Evolutionary conservation across 92 coral and sea anemone genomes (phyloP).

Genomic region (Porites evermanni): DNA sequence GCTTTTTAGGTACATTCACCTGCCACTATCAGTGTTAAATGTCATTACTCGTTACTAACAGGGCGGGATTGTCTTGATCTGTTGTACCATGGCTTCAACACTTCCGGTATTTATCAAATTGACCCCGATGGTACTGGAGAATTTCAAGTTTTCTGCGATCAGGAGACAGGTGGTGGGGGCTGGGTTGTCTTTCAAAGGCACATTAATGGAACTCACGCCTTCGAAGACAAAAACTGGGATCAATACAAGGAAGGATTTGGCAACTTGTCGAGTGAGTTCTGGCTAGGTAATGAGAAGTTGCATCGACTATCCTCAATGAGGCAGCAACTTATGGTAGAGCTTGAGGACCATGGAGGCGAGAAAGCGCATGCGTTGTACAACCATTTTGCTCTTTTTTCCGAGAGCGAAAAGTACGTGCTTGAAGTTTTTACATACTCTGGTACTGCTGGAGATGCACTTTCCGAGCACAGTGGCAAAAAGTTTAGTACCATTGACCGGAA

Average conservation of each 20-base stretch:
- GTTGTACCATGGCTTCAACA: constrained; percentile 21
- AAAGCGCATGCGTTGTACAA: constrained; percentile 26
- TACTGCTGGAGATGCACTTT: constrained; percentile 17
- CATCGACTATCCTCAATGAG: constrained; percentile 29
- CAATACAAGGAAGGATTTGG: constrained; percentile 60
- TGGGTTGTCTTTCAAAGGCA: constrained; percentile 55
- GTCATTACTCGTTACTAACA: not conserved
- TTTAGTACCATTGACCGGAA: constrained; percentile 23
- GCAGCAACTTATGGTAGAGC: constrained; percentile 36
- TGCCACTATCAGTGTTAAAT: too few relatives aligned
- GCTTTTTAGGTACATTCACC: too few relatives aligned
- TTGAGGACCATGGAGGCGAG: constrained; percentile 27
- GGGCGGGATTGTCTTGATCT: constrained; percentile 48
- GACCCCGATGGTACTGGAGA: constrained; percentile 29
- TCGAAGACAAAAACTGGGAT: constrained; percentile 1
- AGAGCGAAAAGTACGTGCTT: constrained; percentile 24
- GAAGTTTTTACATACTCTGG: constrained; percentile 13
- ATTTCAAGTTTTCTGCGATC: constrained; percentile 52
- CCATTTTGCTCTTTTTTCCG: constrained; percentile 5
- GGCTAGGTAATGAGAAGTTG: constrained; percentile 54
- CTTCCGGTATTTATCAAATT: constrained; percentile 28
- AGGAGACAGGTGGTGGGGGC: constrained; percentile 51
- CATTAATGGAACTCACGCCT: constrained; percentile 17
- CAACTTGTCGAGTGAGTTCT: constrained; percentile 34
- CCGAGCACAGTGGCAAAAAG: not conserved